A percentile compares a stretch with the other conserved stretches of the same genome.
These are phyloP conservation scores for Trichopoda pennipes DNA, from an alignment of 2,888 invertebrate species.

Conservation along the genomic window DNA sequence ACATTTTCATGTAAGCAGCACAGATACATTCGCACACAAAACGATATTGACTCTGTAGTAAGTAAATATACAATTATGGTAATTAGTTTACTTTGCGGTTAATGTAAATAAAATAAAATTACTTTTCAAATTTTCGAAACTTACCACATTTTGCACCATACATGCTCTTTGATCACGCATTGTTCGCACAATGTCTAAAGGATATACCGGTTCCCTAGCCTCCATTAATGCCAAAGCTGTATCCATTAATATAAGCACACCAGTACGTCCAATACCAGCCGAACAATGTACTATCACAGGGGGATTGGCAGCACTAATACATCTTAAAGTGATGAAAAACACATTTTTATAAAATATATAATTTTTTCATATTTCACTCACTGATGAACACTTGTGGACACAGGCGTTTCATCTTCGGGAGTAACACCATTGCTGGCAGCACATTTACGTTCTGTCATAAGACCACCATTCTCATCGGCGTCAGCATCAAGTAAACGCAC, in stretches of 20 bases:
- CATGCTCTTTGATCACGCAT: conserved; percentile 99
- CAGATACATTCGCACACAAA: conserved; percentile 99
- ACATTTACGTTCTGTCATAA: conserved; percentile 80
- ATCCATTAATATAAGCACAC: conserved; percentile 98
- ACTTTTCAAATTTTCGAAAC: conserved; percentile 76
- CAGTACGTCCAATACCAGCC: conserved; percentile 98
- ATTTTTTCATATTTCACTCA: conserved; percentile 70
- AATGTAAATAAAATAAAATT: too few relatives aligned
- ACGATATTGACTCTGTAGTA: conserved; percentile 96
- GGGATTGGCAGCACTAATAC: conserved; percentile 82
- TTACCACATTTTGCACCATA: conserved; percentile 99
- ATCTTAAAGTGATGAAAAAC: conserved; percentile 72
- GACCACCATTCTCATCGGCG: conserved; percentile 79
- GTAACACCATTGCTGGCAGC: conserved; percentile 80
- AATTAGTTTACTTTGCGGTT: too few relatives aligned
- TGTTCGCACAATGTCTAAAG: conserved; percentile 94
- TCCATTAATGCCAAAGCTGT: conserved; percentile 96
- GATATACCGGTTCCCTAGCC: conserved; percentile 96
- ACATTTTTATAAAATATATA: not conserved
- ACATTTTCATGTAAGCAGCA: conserved; percentile 89
- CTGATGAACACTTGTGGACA: conserved; percentile 81
- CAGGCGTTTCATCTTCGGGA: conserved; percentile 80
- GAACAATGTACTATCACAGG: conserved; percentile 98
- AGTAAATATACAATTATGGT: not conserved
- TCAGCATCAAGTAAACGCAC: conserved; percentile 79